These are phyloP conservation scores for Channa argus DNA, from an alignment of 2,113 vertebrate genomes.

Conservation along the genomic window DNA sequence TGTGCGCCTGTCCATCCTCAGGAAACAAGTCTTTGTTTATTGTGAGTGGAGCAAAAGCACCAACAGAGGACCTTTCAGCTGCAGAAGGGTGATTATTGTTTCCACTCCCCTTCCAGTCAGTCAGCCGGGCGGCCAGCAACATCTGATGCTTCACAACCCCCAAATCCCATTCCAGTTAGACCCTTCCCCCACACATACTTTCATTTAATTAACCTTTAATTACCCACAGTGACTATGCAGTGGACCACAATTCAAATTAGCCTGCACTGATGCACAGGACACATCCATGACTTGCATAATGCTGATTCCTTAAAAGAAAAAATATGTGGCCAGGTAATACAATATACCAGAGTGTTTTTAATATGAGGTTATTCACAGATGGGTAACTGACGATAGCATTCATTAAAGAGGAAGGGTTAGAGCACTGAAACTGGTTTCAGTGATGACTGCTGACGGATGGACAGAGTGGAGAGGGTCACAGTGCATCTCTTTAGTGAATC, in stretches of 20 bases:
- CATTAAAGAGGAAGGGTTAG: background rate
- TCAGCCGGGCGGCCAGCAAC: slow-evolving; percentile 26
- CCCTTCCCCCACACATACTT: slow-evolving; percentile 77
- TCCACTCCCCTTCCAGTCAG: slow-evolving; percentile 17
- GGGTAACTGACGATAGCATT: background rate
- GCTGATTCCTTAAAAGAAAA: slow-evolving; percentile 1
- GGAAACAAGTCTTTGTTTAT: slow-evolving; percentile 70
- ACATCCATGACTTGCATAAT: slow-evolving; percentile 30
- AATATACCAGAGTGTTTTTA: background rate
- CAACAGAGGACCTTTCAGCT: slow-evolving; percentile 57
- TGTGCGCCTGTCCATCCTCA: slow-evolving; percentile 48
- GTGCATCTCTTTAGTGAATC: slow-evolving; percentile 37
- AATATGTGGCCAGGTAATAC: background rate
- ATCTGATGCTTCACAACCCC: slow-evolving; percentile 70
- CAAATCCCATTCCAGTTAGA: slow-evolving; percentile 66
- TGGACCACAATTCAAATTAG: slow-evolving; percentile 37
- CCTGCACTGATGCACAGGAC: slow-evolving; percentile 23
- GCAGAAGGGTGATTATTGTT: slow-evolving; percentile 52
- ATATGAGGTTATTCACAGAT: no score
- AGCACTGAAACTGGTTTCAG: slow-evolving; percentile 1
- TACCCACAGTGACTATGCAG: slow-evolving; percentile 76
- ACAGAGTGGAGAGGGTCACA: background rate
- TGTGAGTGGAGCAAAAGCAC: slow-evolving; percentile 53
- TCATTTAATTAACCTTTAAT: slow-evolving; percentile 82
- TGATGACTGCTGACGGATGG: slow-evolving; percentile 20